Base-by-base conservation (phyloP, 2,888 invertebrate species). In the Acleris laterana region DNA sequence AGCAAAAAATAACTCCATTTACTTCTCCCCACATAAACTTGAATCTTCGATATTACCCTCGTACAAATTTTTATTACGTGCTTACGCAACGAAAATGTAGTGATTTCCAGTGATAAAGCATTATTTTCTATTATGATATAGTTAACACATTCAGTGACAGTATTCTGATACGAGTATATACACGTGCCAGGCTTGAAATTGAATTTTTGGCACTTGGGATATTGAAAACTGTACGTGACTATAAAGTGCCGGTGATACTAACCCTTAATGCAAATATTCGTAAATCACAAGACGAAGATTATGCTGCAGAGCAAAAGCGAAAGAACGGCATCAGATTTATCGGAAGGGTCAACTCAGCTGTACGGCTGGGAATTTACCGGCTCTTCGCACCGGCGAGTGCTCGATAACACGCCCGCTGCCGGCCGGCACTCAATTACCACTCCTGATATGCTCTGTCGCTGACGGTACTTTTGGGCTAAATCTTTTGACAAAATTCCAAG, bases 1-100 rank as follows among this genome's bases (percentile, higher is more conserved):
- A 74, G 77, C 78, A 79, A 84, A 84, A 85, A 83, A 83, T 84
- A 83, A 80, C 80, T 83, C 77, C 82, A 82, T 84, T 84, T 83
- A 82, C 80, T 81, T 75, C 74, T 72, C 72, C 76, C 73, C 77
- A 75, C 76, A 78, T 81, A 81, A 81, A 80, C 77, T 76, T 74
- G 72, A 78, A 77, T 74, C 75, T 75, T 70, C 71, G 71, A 72
- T 69, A 69, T 71, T 72, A 66, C 68, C 72, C 70, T 70, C 60
- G 48, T 56, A 70, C 65, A 68, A 65, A 69, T 66, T 72, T 72
- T 72, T 62, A 66, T 66, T 66, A 57, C 62, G 57, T 48, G 66
- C 66, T 66, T 62, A 66, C 66, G 62, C 52, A n/a, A 66, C 56
- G 61, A 46, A 66, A 66, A 62, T 62, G 57, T 48, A 66, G 62